These are phyloP conservation scores for Tachyglossus aculeatus DNA, from an alignment of 2,797 vertebrate genomes.

Conservation along the genomic window DNA sequence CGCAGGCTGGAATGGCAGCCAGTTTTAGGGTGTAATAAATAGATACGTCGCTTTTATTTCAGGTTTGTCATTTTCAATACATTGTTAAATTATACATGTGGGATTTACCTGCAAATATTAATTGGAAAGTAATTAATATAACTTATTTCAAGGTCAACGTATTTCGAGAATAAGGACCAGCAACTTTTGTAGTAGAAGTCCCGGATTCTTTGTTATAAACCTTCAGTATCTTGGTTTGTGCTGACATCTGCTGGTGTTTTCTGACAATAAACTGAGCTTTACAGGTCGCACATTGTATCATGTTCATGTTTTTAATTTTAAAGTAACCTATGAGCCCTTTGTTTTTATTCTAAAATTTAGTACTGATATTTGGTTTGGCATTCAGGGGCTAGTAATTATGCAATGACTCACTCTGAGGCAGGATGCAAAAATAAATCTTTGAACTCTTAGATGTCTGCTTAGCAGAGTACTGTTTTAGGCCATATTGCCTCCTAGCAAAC, in stretches of 20 bases:
- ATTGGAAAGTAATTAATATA: too few species aligned
- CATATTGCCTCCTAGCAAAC: too few species aligned
- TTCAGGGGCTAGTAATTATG: background rate
- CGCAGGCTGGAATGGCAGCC: too few species aligned
- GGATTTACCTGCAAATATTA: too few species aligned
- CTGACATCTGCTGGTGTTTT: conserved; percentile 69
- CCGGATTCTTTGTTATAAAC: background rate
- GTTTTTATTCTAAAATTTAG: background rate
- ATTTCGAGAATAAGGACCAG: too few species aligned
- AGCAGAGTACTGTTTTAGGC: background rate
- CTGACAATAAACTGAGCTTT: conserved; percentile 3
- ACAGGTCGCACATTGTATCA: background rate
- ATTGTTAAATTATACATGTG: too few species aligned
- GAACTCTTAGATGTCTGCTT: background rate
- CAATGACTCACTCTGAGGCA: background rate
- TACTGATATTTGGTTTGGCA: background rate
- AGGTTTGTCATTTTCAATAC: too few species aligned
- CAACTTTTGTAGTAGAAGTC: too few species aligned
- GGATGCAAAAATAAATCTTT: background rate
- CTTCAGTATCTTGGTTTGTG: conserved; percentile 30
- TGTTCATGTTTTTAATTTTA: background rate
- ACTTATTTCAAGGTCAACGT: too few species aligned
- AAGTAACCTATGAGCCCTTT: background rate
- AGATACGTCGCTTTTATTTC: too few species aligned
- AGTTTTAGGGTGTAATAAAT: too few species aligned